Percentiles rank a stretch among this genome's conserved stretches.
Conservation (phyloP, 2,888 invertebrate species). For the Netelia inedita region DNA sequence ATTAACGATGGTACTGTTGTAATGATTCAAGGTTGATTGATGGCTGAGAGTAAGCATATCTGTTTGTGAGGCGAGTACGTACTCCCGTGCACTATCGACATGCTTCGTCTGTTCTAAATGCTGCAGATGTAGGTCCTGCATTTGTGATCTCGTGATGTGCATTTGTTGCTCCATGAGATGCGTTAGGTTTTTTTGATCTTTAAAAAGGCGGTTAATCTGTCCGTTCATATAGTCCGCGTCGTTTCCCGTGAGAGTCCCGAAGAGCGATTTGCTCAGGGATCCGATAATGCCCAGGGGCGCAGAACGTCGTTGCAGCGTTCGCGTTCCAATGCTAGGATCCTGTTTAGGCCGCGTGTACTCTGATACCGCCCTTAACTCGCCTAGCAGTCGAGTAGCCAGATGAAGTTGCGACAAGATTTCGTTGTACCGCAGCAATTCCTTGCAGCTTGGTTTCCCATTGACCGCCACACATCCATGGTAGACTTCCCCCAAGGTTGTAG, state of each 20-base stretch:
- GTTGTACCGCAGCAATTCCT: neutral
- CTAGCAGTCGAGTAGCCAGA: neutral
- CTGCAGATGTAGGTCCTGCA: slow-evolving; percentile 20
- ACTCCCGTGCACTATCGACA: too few relatives aligned
- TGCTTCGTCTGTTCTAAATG: neutral
- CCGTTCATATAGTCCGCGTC: neutral
- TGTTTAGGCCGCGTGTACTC: neutral
- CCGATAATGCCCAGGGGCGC: too few relatives aligned
- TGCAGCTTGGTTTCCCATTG: neutral
- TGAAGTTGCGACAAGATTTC: neutral
- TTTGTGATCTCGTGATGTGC: slow-evolving; percentile 14
- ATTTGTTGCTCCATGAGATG: slow-evolving; percentile 19
- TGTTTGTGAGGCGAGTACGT: too few relatives aligned
- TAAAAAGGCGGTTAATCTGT: neutral
- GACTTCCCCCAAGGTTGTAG: neutral
- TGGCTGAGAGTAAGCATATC: too few relatives aligned
- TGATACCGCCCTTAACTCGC: neutral
- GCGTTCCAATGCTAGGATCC: too few relatives aligned
- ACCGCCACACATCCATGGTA: neutral
- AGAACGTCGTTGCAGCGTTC: neutral
- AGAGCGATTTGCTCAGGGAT: slow-evolving; percentile 1
- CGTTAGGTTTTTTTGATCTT: too few relatives aligned
- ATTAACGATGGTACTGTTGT: neutral
- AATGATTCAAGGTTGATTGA: too few relatives aligned
- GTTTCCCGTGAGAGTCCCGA: neutral